Conservation (phyloP, 2,888 invertebrate genomes). For the Pherbina coryleti region DNA sequence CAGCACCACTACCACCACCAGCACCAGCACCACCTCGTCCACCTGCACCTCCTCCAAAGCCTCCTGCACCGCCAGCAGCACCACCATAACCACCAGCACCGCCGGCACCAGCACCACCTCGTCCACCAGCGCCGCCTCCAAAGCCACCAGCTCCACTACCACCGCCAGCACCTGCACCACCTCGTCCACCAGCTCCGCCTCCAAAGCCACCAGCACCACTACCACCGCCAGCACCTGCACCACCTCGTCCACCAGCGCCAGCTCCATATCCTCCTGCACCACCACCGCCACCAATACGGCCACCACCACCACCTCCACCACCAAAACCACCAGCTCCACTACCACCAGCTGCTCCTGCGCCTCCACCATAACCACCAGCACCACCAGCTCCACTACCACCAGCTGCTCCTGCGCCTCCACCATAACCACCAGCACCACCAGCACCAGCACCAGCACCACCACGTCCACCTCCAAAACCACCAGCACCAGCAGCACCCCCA, state of each 20-base stretch:
- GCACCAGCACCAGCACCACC: slow-evolving; percentile 48
- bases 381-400: slow-evolving; percentile 38
- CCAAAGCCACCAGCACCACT: slow-evolving; percentile 30
- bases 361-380: slow-evolving; percentile 9
- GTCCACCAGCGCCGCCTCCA: slow-evolving; percentile 31
- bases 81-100: slow-evolving; percentile 51
- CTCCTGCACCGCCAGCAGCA: slow-evolving; percentile 50
- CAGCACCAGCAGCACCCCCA: slow-evolving; percentile 34
- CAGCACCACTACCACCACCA: slow-evolving; percentile 52
- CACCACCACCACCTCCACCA: background rate
- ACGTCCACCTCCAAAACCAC: slow-evolving; percentile 57
- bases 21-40: slow-evolving; percentile 64
- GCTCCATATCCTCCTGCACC: slow-evolving; percentile 45
- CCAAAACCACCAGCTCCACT: slow-evolving; percentile 17
- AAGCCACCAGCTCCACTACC: slow-evolving; percentile 32
- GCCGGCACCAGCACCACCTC: slow-evolving; percentile 34
- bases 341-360: slow-evolving; percentile 3
- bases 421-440: slow-evolving; percentile 48
- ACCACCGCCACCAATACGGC: slow-evolving; percentile 24
- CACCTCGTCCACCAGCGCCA: slow-evolving; percentile 28
- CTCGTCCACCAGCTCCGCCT: slow-evolving; percentile 46
- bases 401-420: slow-evolving; percentile 45
- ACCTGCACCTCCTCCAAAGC: slow-evolving; percentile 48
- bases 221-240: slow-evolving; percentile 50
- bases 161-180: slow-evolving; percentile 36